phyloP scores from a whole-genome alignment of 2,888 invertebrate genomes.

The Trachelus stipa region DNA sequence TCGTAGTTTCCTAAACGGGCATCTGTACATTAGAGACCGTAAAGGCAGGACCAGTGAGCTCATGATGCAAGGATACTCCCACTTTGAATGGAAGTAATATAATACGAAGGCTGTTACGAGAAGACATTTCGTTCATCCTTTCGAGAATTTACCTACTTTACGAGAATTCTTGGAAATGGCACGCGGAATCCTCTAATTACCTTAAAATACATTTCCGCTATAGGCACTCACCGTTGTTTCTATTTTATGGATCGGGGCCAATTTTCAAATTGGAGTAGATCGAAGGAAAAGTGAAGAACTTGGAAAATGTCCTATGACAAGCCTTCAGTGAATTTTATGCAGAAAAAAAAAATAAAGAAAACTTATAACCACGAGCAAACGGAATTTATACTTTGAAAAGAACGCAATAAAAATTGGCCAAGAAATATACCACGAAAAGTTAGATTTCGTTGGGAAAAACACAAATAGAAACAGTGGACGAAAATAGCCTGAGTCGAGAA shows the following conservation, averaged over 20 bases:
- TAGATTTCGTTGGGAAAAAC: background rate
- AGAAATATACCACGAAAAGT: background rate
- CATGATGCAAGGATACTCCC: background rate
- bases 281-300: background rate
- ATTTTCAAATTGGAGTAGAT: background rate
- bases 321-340: background rate
- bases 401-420: background rate
- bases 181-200: background rate
- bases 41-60: background rate
- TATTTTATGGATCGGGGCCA: background rate
- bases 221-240: background rate
- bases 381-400: background rate
- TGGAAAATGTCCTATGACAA: background rate
- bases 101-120: background rate
- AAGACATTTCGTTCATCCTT: background rate
- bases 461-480: background rate
- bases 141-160: background rate
- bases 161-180: background rate
- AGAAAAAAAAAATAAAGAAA: background rate
- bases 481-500: background rate
- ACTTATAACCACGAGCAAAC: background rate
- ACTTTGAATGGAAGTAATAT: background rate
- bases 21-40: background rate
- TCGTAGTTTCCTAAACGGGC: background rate
- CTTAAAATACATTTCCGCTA: background rate